Evolutionary conservation across 2,113 vertebrate species (phyloP), one percentile per base, ranked within the genome.

Genomic region (Murina feae): DNA sequence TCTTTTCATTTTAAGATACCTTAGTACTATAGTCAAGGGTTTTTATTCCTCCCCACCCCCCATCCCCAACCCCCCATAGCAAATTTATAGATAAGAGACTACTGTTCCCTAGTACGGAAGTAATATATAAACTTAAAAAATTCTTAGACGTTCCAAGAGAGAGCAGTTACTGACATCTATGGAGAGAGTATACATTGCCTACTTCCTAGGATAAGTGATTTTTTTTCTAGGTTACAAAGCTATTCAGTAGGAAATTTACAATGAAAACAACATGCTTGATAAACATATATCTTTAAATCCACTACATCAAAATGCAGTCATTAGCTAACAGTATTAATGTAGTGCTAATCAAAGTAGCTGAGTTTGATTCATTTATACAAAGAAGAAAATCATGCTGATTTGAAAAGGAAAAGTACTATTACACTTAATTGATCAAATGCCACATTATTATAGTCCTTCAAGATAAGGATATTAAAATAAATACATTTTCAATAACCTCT

Each of bases 401-500:
- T 90, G 21, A 72, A 72, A 90, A 53, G 2, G 30, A 49, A 49
- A 44, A 66, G 1, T 51, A 63, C 20, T 89, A 86, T 3, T 53
- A 65, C 12, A 89, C 28, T 9, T 91, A 65, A 51, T 94, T 71
- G 74, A 47, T 81, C 4, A 94, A 11, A 72, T 88, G 47, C 16
- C 6, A 53, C 9, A 49, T 85, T 66, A 49, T 35, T 44, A 55
- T 0, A 81, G 5, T 60, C 18, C 79, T 79, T 88, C 14, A 92
- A 91, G 9, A 85, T 37, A 79, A 7, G 2, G 44, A 93, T 90
- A 79, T 88, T 76, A 75, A 90, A 95, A 83, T 91, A 53, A 66
- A 42, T 82, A 2, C 35, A 65, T 83, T 69, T 81, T 91, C 93
- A 12, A 89, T 16, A 88, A 21, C 5, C 9, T 79, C 44, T 17